Conservation (phyloP, 2,113 vertebrate genomes). For the Tursiops truncatus region DNA sequence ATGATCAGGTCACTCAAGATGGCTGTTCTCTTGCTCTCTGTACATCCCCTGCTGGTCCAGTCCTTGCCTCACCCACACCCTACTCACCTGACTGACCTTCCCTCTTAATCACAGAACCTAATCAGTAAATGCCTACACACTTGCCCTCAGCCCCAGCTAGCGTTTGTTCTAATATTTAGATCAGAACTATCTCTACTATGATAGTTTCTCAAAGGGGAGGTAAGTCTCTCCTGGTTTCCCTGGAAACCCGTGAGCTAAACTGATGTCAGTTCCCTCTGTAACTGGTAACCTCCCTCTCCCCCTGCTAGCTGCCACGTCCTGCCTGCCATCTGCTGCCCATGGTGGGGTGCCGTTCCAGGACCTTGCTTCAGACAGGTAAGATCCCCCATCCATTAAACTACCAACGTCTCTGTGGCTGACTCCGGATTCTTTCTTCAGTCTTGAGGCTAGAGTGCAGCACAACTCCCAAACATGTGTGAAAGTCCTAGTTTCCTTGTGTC, state of each 20-base stretch:
- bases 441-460: not conserved
- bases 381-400: not conserved
- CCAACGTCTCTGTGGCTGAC: not conserved
- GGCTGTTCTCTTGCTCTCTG: not conserved
- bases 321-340: not conserved
- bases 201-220: not conserved
- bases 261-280: not conserved
- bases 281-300: not conserved
- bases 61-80: not conserved
- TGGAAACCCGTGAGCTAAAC: not conserved
- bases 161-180: not conserved
- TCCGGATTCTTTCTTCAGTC: not conserved
- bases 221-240: not conserved
- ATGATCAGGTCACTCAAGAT: not conserved
- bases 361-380: not conserved
- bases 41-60: not conserved
- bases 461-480: not conserved
- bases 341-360: accelerated
- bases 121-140: not conserved
- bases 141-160: not conserved
- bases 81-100: not conserved
- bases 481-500: accelerated
- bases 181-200: not conserved
- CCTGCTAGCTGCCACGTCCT: not conserved
- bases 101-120: not conserved